phyloP scores from a whole-genome alignment of 2,113 vertebrate genomes.

The Arothron firmamentum region DNA sequence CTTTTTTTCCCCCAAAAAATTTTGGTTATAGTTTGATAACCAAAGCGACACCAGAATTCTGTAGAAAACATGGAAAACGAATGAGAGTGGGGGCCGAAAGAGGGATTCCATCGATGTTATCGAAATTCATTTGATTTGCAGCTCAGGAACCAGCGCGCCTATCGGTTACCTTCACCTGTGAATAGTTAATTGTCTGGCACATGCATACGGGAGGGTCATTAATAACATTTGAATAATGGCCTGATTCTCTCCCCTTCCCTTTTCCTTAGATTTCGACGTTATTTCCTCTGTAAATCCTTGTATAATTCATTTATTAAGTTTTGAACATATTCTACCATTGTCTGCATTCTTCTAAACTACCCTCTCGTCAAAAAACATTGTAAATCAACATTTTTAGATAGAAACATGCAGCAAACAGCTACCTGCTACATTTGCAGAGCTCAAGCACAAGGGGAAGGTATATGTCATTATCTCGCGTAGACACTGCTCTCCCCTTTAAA shows the following conservation, averaged over 20 bases:
- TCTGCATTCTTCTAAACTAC: too few relatives aligned
- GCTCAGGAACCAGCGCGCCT: slow-evolving; percentile 78
- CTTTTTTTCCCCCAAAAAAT: slow-evolving; percentile 83
- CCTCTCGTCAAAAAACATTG: too few relatives aligned
- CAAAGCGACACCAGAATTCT: slow-evolving; percentile 76
- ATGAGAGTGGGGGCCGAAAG: slow-evolving; percentile 67
- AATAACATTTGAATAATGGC: slow-evolving; percentile 91
- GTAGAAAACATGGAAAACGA: slow-evolving; percentile 58
- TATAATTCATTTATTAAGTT: background rate
- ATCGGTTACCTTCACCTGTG: slow-evolving; percentile 99
- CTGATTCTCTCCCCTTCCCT: slow-evolving; percentile 59
- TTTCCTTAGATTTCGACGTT: slow-evolving; percentile 1
- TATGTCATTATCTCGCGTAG: slow-evolving; percentile 65
- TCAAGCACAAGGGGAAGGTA: slow-evolving; percentile 51
- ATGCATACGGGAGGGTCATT: slow-evolving; percentile 91
- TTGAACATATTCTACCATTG: too few relatives aligned
- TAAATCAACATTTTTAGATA: background rate
- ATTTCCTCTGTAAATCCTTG: background rate
- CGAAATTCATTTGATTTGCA: slow-evolving; percentile 86
- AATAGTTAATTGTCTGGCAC: slow-evolving; percentile 92
- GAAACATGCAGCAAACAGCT: background rate
- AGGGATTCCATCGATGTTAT: slow-evolving; percentile 86
- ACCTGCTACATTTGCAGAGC: background rate
- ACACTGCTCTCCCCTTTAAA: slow-evolving; percentile 63
- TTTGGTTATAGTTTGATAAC: slow-evolving; percentile 98